Percentiles rank a stretch among this genome's conserved stretches.
These are phyloP conservation scores for Chascanopsetta lugubris DNA, from an alignment of 2,113 vertebrate genomes.

Conservation along the genomic window DNA sequence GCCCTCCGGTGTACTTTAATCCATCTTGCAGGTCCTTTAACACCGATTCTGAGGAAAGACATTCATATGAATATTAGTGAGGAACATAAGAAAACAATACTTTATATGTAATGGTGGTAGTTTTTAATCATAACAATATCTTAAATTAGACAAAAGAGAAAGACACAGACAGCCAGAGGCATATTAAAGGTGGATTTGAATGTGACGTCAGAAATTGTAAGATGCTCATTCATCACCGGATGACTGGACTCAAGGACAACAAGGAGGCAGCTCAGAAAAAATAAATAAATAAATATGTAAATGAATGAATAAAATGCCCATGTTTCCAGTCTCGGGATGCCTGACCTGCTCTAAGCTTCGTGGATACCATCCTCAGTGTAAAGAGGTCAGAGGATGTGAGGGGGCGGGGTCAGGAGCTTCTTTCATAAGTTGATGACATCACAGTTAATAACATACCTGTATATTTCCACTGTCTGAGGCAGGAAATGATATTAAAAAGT, in stretches of 20 bases:
- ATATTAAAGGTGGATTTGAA: constrained; percentile 65
- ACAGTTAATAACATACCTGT: not conserved
- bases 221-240: constrained; percentile 62
- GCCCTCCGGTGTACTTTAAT: constrained; percentile 32
- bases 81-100: not conserved
- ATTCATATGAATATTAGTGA: constrained; percentile 22
- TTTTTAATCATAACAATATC: not conserved
- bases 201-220: constrained; percentile 51
- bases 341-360: constrained; percentile 14
- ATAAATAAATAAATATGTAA: too few species aligned
- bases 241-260: constrained; percentile 63
- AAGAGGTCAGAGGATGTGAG: constrained; percentile 10
- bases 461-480: not conserved
- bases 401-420: constrained; percentile 5
- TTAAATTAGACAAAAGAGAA: constrained; percentile 23
- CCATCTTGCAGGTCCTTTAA: constrained; percentile 32
- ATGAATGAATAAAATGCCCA: constrained; percentile 24
- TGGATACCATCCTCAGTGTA: not conserved
- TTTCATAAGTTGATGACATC: constrained; percentile 7
- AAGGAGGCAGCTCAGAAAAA: constrained; percentile 37
- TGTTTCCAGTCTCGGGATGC: constrained; percentile 33
- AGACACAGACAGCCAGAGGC: constrained; percentile 30
- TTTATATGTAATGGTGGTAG: not conserved
- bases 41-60: not conserved
- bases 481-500: too few species aligned